Percentiles rank a stretch among this genome's conserved stretches.
Evolutionary conservation across 2,797 vertebrate genomes (phyloP).

Genomic region (Myripristis murdjan): DNA sequence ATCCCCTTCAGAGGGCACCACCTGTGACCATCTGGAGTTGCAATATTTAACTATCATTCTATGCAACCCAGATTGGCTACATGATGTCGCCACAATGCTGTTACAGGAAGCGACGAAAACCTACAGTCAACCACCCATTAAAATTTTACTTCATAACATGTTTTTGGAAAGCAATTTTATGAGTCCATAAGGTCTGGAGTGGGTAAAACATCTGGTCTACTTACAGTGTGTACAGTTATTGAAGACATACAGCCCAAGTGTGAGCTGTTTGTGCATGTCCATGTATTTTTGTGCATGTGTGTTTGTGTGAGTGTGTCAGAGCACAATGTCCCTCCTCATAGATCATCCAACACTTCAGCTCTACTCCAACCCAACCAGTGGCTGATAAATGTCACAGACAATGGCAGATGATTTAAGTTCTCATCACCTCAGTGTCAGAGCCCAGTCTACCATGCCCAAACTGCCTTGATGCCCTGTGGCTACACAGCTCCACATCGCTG

Average conservation of each 20-base stretch:
- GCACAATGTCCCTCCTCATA: constrained; percentile 18
- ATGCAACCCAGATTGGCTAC: constrained; percentile 1
- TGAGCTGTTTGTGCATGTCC: constrained; percentile 1
- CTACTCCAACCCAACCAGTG: constrained; percentile 11
- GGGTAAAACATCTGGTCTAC: constrained; percentile 13
- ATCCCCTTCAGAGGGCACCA: too few species aligned
- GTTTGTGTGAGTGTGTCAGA: not conserved
- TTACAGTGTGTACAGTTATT: constrained; percentile 7
- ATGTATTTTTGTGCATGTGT: constrained; percentile 6
- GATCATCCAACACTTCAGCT: constrained; percentile 37
- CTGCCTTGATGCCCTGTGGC: constrained; percentile 15
- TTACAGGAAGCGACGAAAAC: constrained; percentile 20
- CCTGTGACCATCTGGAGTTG: not conserved
- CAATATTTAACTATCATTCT: not conserved
- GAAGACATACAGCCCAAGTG: constrained; percentile 7
- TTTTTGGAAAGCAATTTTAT: constrained; percentile 3
- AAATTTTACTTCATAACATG: constrained; percentile 15
- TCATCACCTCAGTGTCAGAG: constrained; percentile 57
- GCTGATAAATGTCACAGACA: constrained; percentile 44
- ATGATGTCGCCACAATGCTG: not conserved
- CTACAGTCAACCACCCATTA: constrained; percentile 10
- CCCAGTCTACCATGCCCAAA: constrained; percentile 6
- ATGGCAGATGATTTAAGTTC: constrained; percentile 54
- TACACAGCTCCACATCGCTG: constrained; percentile 27
- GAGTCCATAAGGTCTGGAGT: constrained; percentile 11